phyloP scores from a whole-genome alignment of 1,140 invertebrate genomes.

The Anthonomus grandis region DNA sequence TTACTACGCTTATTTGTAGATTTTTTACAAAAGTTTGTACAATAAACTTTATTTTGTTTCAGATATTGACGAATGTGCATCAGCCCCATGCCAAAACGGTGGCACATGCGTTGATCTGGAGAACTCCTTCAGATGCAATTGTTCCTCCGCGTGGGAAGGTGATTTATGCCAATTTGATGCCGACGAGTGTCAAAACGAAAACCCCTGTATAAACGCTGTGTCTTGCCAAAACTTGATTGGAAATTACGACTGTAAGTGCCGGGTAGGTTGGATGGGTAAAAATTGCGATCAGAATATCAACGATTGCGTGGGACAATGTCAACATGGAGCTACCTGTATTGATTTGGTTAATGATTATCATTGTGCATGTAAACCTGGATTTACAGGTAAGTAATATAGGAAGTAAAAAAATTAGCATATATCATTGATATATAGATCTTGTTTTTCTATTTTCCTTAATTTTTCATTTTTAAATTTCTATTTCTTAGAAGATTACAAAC shows the following conservation, averaged over 20 bases:
- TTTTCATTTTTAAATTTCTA: background rate
- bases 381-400: slow-evolving; percentile 58
- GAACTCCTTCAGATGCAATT: slow-evolving; percentile 73
- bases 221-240: slow-evolving; percentile 78
- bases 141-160: slow-evolving; percentile 78
- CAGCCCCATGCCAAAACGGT: slow-evolving; percentile 80
- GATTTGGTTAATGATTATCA: slow-evolving; percentile 80
- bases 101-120: slow-evolving; percentile 78
- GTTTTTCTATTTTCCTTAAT: background rate
- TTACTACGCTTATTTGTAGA: background rate
- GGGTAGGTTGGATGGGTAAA: slow-evolving; percentile 82
- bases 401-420: background rate
- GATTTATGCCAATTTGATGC: slow-evolving; percentile 73
- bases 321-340: slow-evolving; percentile 81
- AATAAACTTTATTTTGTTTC: slow-evolving; percentile 39
- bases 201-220: slow-evolving; percentile 76
- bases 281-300: slow-evolving; percentile 87
- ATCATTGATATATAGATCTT: background rate
- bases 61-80: slow-evolving; percentile 83
- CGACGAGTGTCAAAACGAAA: slow-evolving; percentile 58
- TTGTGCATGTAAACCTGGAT: slow-evolving; percentile 78
- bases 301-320: slow-evolving; percentile 83
- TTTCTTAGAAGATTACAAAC: background rate
- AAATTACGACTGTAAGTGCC: slow-evolving; percentile 77
- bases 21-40: background rate